Evolutionary conservation across 23 tunicate genomes (phyloP).

Genomic region (Diplosoma virens): DNA sequence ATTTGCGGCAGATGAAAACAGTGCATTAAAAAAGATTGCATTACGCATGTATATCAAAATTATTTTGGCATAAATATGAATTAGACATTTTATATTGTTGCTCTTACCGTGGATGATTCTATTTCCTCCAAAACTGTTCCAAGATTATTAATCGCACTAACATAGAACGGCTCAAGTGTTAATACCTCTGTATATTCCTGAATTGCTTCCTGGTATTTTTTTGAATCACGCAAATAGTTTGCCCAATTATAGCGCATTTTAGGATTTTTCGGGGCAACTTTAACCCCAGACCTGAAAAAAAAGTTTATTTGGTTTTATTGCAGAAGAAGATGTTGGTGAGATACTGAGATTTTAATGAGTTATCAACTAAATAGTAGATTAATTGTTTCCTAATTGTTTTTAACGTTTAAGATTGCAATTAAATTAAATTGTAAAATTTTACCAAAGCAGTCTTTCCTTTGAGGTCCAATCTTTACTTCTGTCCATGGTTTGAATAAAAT

Average conservation of each 20-base stretch:
- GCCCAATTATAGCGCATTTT: conserved; percentile 64
- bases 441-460: neutral
- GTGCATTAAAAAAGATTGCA: too few species aligned
- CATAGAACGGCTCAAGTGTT: conserved; percentile 30
- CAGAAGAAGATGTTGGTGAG: too few species aligned
- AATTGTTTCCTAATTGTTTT: too few species aligned
- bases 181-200: conserved; percentile 30
- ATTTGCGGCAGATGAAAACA: too few species aligned
- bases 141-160: conserved; percentile 44
- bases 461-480: conserved; percentile 10
- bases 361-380: too few species aligned
- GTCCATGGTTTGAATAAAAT: neutral
- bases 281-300: neutral
- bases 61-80: too few species aligned
- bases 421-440: too few species aligned
- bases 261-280: conserved; percentile 24
- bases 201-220: conserved; percentile 34
- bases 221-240: conserved; percentile 28
- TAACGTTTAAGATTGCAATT: too few species aligned
- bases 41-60: too few species aligned
- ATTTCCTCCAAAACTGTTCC: conserved; percentile 44
- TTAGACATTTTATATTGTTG: neutral
- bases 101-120: neutral
- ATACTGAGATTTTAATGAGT: too few species aligned
- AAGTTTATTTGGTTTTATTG: too few species aligned